phyloP scores from a whole-genome alignment of 2,797 vertebrate genomes.

The Denticeps clupeoides region DNA sequence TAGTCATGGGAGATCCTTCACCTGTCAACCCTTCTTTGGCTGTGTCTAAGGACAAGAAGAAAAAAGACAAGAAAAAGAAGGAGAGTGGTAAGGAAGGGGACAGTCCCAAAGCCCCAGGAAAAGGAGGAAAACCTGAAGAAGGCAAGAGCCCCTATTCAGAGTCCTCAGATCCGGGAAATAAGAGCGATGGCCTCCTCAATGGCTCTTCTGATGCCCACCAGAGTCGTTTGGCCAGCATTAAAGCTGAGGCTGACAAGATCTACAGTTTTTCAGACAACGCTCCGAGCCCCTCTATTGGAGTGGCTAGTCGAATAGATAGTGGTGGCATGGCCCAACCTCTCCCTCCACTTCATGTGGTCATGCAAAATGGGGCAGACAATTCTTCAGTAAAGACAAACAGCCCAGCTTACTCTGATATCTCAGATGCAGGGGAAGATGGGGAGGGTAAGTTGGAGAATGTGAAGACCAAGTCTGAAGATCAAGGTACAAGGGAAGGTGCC shows the following conservation, averaged over 20 bases:
- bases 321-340: constrained; percentile 75
- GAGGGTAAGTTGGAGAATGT: constrained; percentile 79
- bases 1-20: constrained; percentile 69
- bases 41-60: constrained; percentile 90
- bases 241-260: constrained; percentile 96
- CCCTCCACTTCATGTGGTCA: constrained; percentile 78
- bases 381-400: constrained; percentile 94
- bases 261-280: constrained; percentile 97
- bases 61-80: constrained; percentile 91
- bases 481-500: constrained; percentile 77
- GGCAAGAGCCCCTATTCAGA: constrained; percentile 84
- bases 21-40: constrained; percentile 67
- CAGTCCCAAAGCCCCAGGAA: constrained; percentile 70
- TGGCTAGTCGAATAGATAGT: constrained; percentile 80
- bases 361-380: constrained; percentile 92
- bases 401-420: constrained; percentile 96
- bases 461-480: constrained; percentile 83
- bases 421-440: constrained; percentile 91
- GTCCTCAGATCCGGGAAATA: constrained; percentile 55
- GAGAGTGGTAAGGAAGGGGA: constrained; percentile 75
- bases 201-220: constrained; percentile 90
- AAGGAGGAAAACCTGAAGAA: constrained; percentile 69
- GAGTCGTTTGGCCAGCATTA: constrained; percentile 94
- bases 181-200: constrained; percentile 71
- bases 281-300: constrained; percentile 89